Percentiles rank a stretch among this genome's conserved stretches.
Evolutionary conservation across 1,140 invertebrate genomes (phyloP).

Genomic region (Coenobita brevimanus): DNA sequence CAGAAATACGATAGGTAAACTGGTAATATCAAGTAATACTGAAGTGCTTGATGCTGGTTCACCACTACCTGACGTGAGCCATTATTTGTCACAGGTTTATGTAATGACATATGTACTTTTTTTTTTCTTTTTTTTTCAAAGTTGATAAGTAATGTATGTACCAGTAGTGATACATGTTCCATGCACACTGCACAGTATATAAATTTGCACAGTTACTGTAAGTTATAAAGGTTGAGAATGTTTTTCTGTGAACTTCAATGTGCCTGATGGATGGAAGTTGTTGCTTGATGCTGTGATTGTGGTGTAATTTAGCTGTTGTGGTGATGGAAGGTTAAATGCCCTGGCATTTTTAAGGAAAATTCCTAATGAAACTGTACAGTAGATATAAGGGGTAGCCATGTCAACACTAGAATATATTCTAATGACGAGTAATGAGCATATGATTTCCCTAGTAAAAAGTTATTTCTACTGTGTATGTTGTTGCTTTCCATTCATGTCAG

Average conservation of each 20-base stretch:
- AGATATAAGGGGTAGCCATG: conserved; percentile 33
- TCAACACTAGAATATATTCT: conserved; percentile 30
- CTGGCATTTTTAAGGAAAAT: conserved; percentile 25
- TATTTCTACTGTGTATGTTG: too few species aligned
- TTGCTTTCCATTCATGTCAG: too few species aligned
- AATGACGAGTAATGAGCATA: conserved; percentile 1
- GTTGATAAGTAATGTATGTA: too few species aligned
- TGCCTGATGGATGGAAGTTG: conserved; percentile 17
- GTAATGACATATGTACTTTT: too few species aligned
- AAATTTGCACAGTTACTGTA: conserved; percentile 13
- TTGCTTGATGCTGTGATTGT: conserved; percentile 28
- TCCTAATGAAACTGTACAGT: conserved; percentile 28
- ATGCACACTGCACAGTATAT: conserved; percentile 24
- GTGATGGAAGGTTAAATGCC: conserved; percentile 22
- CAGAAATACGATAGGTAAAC: too few species aligned
- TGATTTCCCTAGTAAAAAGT: too few species aligned
- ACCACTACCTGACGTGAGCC: too few species aligned
- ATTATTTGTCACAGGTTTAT: too few species aligned
- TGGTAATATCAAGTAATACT: too few species aligned
- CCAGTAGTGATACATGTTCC: not conserved
- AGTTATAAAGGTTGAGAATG: conserved; percentile 4
- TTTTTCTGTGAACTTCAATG: conserved; percentile 18
- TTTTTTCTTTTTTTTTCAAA: too few species aligned
- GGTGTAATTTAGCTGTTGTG: conserved; percentile 9
- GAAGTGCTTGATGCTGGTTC: too few species aligned